Conservation (phyloP, 92 coral and sea anemone genomes). For the Porites divaricata region DNA sequence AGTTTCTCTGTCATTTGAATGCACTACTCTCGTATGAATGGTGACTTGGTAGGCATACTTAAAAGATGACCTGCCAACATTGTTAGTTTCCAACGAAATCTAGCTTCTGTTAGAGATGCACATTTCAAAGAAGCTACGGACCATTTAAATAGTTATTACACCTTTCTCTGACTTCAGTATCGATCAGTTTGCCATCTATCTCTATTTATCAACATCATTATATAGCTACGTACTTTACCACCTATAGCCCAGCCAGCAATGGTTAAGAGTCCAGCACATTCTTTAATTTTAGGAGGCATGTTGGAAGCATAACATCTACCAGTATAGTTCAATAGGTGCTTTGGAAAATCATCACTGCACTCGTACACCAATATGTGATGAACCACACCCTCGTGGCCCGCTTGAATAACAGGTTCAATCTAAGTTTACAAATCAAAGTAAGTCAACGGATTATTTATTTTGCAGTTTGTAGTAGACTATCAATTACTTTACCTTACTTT, state of each 20-base stretch:
- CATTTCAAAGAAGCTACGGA: too few relatives aligned
- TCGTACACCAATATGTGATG: conserved; percentile 70
- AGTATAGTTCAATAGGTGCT: conserved; percentile 27
- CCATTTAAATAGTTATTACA: neutral
- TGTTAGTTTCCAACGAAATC: too few relatives aligned
- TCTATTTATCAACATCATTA: neutral
- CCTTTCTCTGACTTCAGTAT: neutral
- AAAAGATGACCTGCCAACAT: too few relatives aligned
- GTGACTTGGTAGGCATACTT: too few relatives aligned
- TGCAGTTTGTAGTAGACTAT: too few relatives aligned
- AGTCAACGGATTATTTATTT: neutral
- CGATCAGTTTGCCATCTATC: neutral
- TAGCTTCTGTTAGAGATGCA: neutral
- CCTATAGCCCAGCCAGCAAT: conserved; percentile 76
- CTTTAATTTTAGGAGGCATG: conserved; percentile 41
- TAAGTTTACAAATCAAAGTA: neutral
- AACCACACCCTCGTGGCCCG: conserved; percentile 66
- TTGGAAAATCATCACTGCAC: conserved; percentile 52
- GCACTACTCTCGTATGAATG: too few relatives aligned
- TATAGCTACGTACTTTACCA: conserved; percentile 46
- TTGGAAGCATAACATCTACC: conserved; percentile 40
- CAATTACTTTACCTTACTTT: neutral
- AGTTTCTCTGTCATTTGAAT: too few relatives aligned
- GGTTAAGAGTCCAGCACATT: conserved; percentile 26
- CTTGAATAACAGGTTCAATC: conserved; percentile 58